phyloP scores from a whole-genome alignment of 2,888 invertebrate genomes.

The Drosophila rellima region DNA sequence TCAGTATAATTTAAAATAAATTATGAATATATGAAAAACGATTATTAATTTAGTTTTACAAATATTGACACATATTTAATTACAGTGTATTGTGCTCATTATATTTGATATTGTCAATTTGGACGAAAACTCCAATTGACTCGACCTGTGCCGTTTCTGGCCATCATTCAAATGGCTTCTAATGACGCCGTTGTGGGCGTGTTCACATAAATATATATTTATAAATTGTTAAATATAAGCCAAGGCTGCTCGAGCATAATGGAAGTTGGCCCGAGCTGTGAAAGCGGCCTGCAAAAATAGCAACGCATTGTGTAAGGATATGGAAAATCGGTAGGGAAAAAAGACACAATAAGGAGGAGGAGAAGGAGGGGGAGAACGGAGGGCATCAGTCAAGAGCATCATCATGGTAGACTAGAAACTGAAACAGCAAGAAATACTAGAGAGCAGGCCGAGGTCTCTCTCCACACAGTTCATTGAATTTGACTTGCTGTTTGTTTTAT shows the following conservation, averaged over 20 bases:
- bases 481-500: conserved; percentile 76
- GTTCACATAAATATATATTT: conserved; percentile 61
- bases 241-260: conserved; percentile 51
- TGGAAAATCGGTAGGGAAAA: conserved; percentile 65
- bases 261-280: conserved; percentile 39
- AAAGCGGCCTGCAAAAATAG: conserved; percentile 60
- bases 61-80: background rate
- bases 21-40: background rate
- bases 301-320: conserved; percentile 73
- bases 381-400: conserved; percentile 46
- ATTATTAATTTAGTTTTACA: background rate
- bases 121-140: conserved; percentile 38
- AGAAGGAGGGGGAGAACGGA: background rate
- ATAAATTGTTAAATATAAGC: conserved; percentile 75
- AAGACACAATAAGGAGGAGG: conserved; percentile 47
- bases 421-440: conserved; percentile 6
- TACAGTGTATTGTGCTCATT: background rate
- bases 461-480: conserved; percentile 76
- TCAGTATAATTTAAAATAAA: too few relatives aligned
- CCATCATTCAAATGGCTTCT: conserved; percentile 52
- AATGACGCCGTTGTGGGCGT: conserved; percentile 45
- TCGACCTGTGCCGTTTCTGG: conserved; percentile 32
- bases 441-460: conserved; percentile 3
- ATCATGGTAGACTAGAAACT: conserved; percentile 29
- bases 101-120: conserved; percentile 31